Base-by-base conservation (phyloP, 2,888 invertebrate species). In the Oscheius myriophilus region DNA sequence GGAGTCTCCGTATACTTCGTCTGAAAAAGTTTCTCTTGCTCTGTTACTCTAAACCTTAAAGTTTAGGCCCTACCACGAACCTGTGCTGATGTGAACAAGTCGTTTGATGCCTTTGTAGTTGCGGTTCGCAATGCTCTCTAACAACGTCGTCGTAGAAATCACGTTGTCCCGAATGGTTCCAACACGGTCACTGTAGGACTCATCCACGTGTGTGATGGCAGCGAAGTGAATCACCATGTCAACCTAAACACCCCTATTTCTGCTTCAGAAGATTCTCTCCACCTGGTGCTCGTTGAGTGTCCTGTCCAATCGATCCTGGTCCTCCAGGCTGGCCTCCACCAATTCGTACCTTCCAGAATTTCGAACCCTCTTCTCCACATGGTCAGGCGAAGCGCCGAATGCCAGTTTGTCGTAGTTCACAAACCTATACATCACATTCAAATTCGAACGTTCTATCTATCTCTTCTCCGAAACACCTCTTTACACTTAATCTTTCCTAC, bases 1-100 rank as follows among this genome's bases (percentile, higher is more conserved):
- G 14, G 85, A 85, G 55, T 85, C 85, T 55, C 88, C 88, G 69
- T 87, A 88, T 11, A 87, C 86, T 69, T 87, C 88, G 72, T 78
- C 78, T 78, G 39, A 54, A 72, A 26, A 3, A 33, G 9, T 3
- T 33, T 33, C 33, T 33, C n/a, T n/a, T n/a, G n/a, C n/a, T n/a
- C n/a, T n/a, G n/a, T 52, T 23, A 2, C 25, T 26, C 14, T 62
- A 25, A 23, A 46, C 4, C 21, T 21, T 46, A 62, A 18, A 33
- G 49, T 18, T 49, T 14, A n/a, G 26, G 9, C 16, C 33, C 39
- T 33, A 12, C 41, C 45, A 42, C 25, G 12, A 55, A 81, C 82
- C 83, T 67, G 85, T 85, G 67, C 80, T 80, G 42, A 85, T 85
- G 55, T 85, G 85, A 23, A 85, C 85, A 18, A 85, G 77, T 25